Percentiles rank a stretch among this genome's conserved stretches.
Conservation (phyloP, 1,140 invertebrate species). For the Cepaea nemoralis region DNA sequence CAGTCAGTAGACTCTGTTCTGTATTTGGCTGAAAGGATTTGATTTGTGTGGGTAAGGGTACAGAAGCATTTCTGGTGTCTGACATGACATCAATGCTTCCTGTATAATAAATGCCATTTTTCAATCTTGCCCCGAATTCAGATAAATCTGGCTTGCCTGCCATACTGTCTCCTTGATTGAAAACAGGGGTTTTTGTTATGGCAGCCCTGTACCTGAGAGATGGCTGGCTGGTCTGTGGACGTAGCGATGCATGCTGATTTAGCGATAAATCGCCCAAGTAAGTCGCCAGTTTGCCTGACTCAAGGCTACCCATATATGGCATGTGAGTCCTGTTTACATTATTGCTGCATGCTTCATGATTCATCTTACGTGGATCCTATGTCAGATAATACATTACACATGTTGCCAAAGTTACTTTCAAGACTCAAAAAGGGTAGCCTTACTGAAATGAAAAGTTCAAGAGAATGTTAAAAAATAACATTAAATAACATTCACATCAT, state of each 20-base stretch:
- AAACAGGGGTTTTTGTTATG: constrained; percentile 53
- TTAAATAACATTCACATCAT: not conserved
- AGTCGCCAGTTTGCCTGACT: constrained; percentile 32
- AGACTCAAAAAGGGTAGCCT: constrained; percentile 73
- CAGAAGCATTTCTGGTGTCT: not conserved
- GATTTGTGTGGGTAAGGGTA: not conserved
- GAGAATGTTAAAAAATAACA: not conserved
- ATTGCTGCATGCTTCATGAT: constrained; percentile 18
- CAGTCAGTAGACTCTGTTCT: constrained; percentile 11
- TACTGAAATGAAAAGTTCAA: constrained; percentile 95
- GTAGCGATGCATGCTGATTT: constrained; percentile 64
- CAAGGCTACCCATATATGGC: not conserved
- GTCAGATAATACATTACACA: not conserved
- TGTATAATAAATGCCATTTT: constrained; percentile 19
- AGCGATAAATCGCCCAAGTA: constrained; percentile 59
- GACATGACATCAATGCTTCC: not conserved
- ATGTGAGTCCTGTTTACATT: not conserved
- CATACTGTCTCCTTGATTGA: constrained; percentile 40
- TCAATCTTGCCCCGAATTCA: not conserved
- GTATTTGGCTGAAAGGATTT: not conserved
- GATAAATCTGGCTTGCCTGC: not conserved
- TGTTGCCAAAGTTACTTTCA: not conserved
- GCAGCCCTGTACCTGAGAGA: constrained; percentile 63
- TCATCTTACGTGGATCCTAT: not conserved
- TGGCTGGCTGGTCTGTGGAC: constrained; percentile 64